These are phyloP conservation scores for Alectura lathami DNA, from an alignment of 2,113 vertebrate species.

Conservation along the genomic window DNA sequence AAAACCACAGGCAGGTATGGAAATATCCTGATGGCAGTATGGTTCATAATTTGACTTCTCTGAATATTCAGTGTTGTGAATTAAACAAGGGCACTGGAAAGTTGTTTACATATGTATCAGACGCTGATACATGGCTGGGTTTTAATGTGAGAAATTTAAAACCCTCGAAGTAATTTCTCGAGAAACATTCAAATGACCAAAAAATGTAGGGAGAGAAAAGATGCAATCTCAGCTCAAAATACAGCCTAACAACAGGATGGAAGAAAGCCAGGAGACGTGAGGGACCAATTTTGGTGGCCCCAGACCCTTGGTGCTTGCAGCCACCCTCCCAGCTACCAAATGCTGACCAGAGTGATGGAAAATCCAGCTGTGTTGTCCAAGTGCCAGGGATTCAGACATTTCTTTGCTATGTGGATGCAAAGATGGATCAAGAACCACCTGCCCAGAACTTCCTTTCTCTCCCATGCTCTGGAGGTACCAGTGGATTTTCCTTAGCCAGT, in stretches of 20 bases:
- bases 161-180: background rate
- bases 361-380: rapidly evolving
- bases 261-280: background rate
- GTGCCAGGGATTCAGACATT: background rate
- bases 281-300: rapidly evolving
- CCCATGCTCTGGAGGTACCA: rapidly evolving
- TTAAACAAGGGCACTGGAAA: constrained; percentile 46
- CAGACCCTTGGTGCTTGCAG: rapidly evolving
- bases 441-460: rapidly evolving
- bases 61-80: background rate
- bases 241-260: background rate
- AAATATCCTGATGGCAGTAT: background rate
- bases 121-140: background rate
- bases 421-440: background rate
- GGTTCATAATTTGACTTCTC: constrained; percentile 2
- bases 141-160: background rate
- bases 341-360: background rate
- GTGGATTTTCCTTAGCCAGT: background rate
- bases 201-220: background rate
- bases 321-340: background rate
- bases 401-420: background rate
- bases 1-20: background rate
- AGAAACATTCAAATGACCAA: background rate
- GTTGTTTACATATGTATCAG: constrained; percentile 28
- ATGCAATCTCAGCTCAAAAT: background rate